phyloP scores from a whole-genome alignment of 2,888 invertebrate species.

The Aromia moschata region DNA sequence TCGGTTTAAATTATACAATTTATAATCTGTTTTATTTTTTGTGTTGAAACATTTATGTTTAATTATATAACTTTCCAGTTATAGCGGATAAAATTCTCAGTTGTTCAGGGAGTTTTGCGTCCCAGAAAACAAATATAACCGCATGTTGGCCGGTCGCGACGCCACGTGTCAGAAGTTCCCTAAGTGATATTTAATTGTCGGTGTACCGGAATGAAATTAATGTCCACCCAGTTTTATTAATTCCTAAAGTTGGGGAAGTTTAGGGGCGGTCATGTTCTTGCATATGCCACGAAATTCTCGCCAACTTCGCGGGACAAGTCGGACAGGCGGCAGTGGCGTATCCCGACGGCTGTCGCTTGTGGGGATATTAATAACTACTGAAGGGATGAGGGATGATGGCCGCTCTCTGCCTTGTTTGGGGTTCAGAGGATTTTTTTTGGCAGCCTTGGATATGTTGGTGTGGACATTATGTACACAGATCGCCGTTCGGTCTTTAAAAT shows the following conservation, averaged over 20 bases:
- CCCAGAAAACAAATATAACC: neutral
- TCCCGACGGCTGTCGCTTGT: too few species aligned
- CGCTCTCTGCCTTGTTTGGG: too few species aligned
- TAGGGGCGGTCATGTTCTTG: constrained; percentile 18
- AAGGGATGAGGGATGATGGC: too few species aligned
- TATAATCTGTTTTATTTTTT: too few species aligned
- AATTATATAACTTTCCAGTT: neutral
- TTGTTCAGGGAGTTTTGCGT: neutral
- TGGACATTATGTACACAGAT: too few species aligned
- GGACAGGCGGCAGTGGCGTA: constrained; percentile 4
- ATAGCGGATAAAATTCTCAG: neutral
- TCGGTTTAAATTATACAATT: too few species aligned
- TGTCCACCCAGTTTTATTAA: constrained; percentile 24
- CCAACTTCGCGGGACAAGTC: neutral
- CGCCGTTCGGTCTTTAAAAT: too few species aligned
- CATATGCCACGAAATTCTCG: constrained; percentile 18
- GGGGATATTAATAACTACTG: too few species aligned
- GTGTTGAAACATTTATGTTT: too few species aligned
- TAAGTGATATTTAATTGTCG: constrained; percentile 26
- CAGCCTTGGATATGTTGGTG: too few species aligned
- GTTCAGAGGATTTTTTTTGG: too few species aligned
- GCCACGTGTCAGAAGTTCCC: neutral
- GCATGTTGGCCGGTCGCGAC: neutral
- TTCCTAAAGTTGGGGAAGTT: constrained; percentile 16
- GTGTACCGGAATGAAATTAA: constrained; percentile 18